Evolutionary conservation across 2,797 vertebrate genomes (phyloP).

Genomic region (Naso thynnoides): DNA sequence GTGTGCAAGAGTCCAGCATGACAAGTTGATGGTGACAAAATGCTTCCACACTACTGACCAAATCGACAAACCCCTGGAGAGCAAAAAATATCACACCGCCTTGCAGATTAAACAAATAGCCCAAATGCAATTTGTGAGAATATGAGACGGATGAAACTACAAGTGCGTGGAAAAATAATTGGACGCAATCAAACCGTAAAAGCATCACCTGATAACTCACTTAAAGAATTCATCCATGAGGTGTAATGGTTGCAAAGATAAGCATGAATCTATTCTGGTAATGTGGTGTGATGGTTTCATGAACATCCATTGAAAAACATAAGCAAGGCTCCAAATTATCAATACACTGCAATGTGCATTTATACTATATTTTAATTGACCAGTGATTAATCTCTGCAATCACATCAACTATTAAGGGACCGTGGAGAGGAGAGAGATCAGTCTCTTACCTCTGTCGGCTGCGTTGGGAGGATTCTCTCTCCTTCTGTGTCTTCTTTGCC

Average conservation of each 20-base stretch:
- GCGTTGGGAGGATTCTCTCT: constrained; percentile 65
- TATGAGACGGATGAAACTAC: constrained; percentile 8
- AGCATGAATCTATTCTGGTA: constrained; percentile 37
- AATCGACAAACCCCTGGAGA: constrained; percentile 17
- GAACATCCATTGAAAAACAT: constrained; percentile 24
- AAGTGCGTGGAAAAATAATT: constrained; percentile 26
- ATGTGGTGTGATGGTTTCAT: constrained; percentile 6
- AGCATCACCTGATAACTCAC: constrained; percentile 28
- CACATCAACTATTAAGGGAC: constrained; percentile 44
- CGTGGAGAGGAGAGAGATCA: constrained; percentile 21
- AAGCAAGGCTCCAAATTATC: constrained; percentile 4
- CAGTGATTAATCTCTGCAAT: constrained; percentile 32
- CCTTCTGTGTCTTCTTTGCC: constrained; percentile 58
- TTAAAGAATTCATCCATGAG: constrained; percentile 20
- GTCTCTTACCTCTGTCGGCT: constrained; percentile 77
- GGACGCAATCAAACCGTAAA: constrained; percentile 39
- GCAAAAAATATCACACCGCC: constrained; percentile 1
- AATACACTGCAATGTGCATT: constrained; percentile 19
- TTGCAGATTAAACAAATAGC: constrained; percentile 15
- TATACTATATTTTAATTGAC: constrained; percentile 21
- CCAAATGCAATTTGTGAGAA: background rate
- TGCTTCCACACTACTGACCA: constrained; percentile 35
- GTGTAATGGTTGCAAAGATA: constrained; percentile 25
- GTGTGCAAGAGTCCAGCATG: constrained; percentile 60
- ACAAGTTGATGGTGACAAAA: constrained; percentile 68